Evolutionary conservation across 1,140 invertebrate genomes (phyloP).

Genomic region (Platorchestia sp.): DNA sequence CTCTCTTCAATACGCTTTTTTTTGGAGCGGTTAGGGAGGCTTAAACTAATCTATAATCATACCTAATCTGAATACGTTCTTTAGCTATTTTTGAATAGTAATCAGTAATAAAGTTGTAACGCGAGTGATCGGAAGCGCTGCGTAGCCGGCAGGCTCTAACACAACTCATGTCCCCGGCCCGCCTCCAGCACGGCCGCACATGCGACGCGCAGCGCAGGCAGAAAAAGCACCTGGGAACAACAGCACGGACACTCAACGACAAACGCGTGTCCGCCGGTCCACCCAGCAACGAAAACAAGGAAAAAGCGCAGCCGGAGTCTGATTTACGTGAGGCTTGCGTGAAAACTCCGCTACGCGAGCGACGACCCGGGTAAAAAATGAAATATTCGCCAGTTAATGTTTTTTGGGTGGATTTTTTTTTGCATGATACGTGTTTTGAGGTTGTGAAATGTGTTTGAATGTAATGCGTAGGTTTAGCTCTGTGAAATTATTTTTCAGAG

Average conservation of each 20-base stretch:
- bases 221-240: neutral
- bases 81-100: too few relatives aligned
- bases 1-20: too few relatives aligned
- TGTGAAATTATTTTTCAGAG: neutral
- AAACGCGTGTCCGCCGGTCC: neutral
- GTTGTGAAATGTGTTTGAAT: neutral
- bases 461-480: neutral
- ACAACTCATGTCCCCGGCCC: neutral
- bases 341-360: constrained; percentile 12
- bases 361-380: neutral
- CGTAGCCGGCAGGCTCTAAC: neutral
- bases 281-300: neutral
- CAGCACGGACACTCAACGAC: constrained; percentile 23
- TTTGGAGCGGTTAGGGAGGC: too few relatives aligned
- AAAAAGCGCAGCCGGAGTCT: neutral
- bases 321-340: constrained; percentile 39
- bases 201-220: neutral
- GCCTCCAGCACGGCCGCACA: neutral
- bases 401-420: neutral
- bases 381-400: neutral
- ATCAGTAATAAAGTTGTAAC: neutral
- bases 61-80: neutral
- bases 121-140: neutral
- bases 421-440: neutral
- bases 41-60: too few relatives aligned